Evolutionary conservation across 2,113 vertebrate genomes (phyloP), one percentile per base, ranked within the genome.

Genomic region (Glaucomys volans): DNA sequence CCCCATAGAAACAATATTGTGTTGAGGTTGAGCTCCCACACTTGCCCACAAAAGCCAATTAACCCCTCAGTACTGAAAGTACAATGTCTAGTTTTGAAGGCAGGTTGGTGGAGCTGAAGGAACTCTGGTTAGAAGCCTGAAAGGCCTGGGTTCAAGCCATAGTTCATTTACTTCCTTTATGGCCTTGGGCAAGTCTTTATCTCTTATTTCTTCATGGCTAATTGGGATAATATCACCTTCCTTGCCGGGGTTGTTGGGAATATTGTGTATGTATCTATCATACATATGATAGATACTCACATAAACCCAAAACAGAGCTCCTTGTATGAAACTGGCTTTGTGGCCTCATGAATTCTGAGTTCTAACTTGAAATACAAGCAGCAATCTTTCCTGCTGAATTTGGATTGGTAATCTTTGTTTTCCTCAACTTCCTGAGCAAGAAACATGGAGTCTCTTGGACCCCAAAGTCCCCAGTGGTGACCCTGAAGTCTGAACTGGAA

Each of bases 1-100:
- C 92, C 80, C 93, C 95, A 50, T 93, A 95, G 96, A 95, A 96
- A 96, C 89, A 87, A 93, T 59, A 81, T 87, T 72, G 35, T 94
- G 75, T 71, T 95, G 93, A 91, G 24, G 16, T 11, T 91, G 69
- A 32, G 28, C 94, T 96, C 83, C 64, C 50, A 89, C 59, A 30
- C 74, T 94, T 83, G 93, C 50, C 47, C 26, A 93, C 59, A 84
- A 92, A 80, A 64, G 76, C 52, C 54, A 69, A 30, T 66, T 54
- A 88, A 75, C 71, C 37, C 7, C 12, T 37, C 13, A 26, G 13
- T 94, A 50, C 76, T 59, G 59, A 35, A 44, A 74, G 37, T 37
- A 30, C 40, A 64, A 12, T 44, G 52, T 75, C 66, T 75, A n/a
- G 47, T 64, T 72, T 80, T 79, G 67, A 77, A 96, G 54, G 74